A percentile compares a stretch with the other conserved stretches of the same genome.
Conservation (phyloP, 2,888 invertebrate species). For the Ormyrus pomaceus region DNA sequence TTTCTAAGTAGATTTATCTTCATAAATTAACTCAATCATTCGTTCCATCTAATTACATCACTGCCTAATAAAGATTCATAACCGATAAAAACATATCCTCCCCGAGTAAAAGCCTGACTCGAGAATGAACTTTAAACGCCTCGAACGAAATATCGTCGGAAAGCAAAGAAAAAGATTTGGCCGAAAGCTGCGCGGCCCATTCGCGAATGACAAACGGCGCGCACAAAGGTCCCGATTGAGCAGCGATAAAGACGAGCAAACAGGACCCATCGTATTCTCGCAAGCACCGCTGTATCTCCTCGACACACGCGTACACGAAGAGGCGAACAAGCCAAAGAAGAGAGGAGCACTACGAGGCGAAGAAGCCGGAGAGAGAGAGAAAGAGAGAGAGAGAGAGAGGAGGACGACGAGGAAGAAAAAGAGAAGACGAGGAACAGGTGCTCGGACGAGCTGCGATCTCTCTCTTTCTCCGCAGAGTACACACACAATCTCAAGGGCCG, state of each 20-base stretch:
- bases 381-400: not conserved
- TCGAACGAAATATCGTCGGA: not conserved
- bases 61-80: too few species aligned
- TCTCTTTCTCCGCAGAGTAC: not conserved
- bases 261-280: not conserved
- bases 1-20: too few species aligned
- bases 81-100: too few species aligned
- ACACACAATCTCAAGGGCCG: conserved; percentile 42
- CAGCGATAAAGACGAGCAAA: conserved; percentile 31
- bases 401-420: conserved; percentile 17
- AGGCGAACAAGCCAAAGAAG: not conserved
- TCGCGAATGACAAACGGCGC: not conserved
- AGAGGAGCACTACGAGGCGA: conserved; percentile 11
- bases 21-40: too few species aligned
- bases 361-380: conserved; percentile 11
- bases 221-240: conserved; percentile 14
- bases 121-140: too few species aligned
- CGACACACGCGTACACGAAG: not conserved
- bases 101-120: too few species aligned
- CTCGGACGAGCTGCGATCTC: not conserved
- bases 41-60: too few species aligned
- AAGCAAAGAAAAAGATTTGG: not conserved
- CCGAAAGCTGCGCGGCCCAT: not conserved
- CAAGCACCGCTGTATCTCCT: not conserved
- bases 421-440: conserved; percentile 47